phyloP scores from a whole-genome alignment of 2,888 invertebrate genomes.

The Ectemnius continuus region DNA sequence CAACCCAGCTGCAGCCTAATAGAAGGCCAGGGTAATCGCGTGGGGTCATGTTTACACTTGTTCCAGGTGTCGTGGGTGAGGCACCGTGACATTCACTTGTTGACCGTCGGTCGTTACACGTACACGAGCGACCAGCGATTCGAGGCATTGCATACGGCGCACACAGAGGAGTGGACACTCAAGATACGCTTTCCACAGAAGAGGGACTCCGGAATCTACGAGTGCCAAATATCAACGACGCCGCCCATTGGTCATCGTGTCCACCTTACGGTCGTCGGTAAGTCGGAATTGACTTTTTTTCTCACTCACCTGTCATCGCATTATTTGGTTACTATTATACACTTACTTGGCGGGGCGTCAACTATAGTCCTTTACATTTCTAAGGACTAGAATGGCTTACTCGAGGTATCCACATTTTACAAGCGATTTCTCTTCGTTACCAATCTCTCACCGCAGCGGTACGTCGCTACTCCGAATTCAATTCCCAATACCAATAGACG shows the following conservation, averaged over 20 bases:
- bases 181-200: slow-evolving; percentile 86
- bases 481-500: neutral
- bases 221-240: slow-evolving; percentile 94
- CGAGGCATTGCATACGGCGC: slow-evolving; percentile 90
- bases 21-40: too few relatives aligned
- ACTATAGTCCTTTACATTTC: neutral
- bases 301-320: neutral
- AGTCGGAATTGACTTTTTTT: slow-evolving; percentile 74
- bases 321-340: too few relatives aligned
- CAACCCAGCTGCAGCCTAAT: too few relatives aligned
- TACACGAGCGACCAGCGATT: slow-evolving; percentile 92
- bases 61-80: slow-evolving; percentile 87
- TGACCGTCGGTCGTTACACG: slow-evolving; percentile 86
- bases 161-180: slow-evolving; percentile 92
- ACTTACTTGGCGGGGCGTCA: too few relatives aligned
- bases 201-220: slow-evolving; percentile 89
- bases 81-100: slow-evolving; percentile 86
- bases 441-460: neutral
- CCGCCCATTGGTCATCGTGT: slow-evolving; percentile 92
- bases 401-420: neutral
- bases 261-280: slow-evolving; percentile 89
- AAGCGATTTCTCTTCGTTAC: neutral
- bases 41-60: too few relatives aligned
- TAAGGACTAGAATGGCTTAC: neutral
- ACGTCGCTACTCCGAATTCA: neutral